Conservation (phyloP, 2,113 vertebrate species). For the Gallinago paraguaiae region DNA sequence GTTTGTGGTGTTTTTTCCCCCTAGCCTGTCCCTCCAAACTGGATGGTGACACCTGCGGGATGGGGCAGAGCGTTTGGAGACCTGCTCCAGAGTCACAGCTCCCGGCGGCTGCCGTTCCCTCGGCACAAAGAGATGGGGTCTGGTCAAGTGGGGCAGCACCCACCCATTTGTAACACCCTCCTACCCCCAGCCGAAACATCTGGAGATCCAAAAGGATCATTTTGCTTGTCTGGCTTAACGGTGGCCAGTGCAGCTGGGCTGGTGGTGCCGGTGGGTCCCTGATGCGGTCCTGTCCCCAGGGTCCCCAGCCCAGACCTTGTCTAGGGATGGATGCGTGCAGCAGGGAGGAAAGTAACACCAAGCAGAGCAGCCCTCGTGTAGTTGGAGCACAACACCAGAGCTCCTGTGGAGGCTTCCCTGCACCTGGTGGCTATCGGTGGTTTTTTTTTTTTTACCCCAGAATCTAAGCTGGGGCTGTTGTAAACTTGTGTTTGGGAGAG, state of each 20-base stretch:
- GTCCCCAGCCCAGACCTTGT: not conserved
- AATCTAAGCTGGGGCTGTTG: not conserved
- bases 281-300: not conserved
- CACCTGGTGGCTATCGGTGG: not conserved
- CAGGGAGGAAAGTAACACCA: not conserved
- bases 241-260: not conserved
- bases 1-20: not conserved
- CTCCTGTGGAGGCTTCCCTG: accelerated
- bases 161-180: not conserved
- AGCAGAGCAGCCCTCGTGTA: not conserved
- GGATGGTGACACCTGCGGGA: accelerated
- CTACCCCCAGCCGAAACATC: not conserved
- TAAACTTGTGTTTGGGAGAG: not conserved
- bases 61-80: not conserved
- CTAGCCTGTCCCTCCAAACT: not conserved
- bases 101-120: accelerated
- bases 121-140: not conserved
- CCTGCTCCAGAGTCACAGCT: accelerated
- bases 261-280: not conserved
- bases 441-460: not conserved
- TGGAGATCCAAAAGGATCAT: not conserved
- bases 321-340: not conserved
- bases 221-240: not conserved
- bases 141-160: not conserved
- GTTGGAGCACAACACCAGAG: not conserved